These are phyloP conservation scores for Tachycineta bicolor DNA, from an alignment of 2,113 vertebrate species.

Conservation along the genomic window DNA sequence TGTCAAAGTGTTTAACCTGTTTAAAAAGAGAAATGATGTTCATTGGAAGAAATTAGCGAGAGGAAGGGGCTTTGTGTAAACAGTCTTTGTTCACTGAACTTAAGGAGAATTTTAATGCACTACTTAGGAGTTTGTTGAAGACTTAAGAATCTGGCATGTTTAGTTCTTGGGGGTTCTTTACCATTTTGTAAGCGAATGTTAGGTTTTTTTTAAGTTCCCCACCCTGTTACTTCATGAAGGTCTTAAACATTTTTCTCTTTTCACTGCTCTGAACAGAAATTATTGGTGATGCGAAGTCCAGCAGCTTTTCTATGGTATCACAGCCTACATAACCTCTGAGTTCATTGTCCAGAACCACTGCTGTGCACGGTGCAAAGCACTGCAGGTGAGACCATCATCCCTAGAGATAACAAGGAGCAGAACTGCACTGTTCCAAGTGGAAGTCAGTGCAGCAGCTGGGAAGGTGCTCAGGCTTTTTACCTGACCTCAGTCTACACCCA, in stretches of 20 bases:
- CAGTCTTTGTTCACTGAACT: neutral
- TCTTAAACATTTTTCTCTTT: neutral
- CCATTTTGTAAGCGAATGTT: neutral
- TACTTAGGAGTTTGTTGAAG: neutral
- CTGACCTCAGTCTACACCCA: neutral
- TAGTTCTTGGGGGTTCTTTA: neutral
- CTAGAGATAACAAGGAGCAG: accelerated
- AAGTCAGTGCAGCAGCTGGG: neutral
- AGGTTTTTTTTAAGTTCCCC: neutral
- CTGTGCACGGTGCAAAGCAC: accelerated
- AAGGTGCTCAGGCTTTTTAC: neutral
- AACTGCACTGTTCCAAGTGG: neutral
- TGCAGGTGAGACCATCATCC: neutral
- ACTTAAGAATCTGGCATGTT: accelerated
- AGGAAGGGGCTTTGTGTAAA: neutral
- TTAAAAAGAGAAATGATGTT: neutral
- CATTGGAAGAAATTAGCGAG: neutral
- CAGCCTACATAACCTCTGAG: accelerated
- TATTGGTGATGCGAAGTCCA: neutral
- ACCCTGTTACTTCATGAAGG: neutral
- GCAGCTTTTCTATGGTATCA: neutral
- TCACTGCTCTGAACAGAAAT: neutral
- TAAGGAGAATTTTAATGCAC: neutral
- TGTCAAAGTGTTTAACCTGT: conserved; percentile 93
- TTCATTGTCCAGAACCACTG: neutral